Base-by-base conservation (phyloP, 2,113 vertebrate genomes). In the Rhodinocichla rosea region DNA sequence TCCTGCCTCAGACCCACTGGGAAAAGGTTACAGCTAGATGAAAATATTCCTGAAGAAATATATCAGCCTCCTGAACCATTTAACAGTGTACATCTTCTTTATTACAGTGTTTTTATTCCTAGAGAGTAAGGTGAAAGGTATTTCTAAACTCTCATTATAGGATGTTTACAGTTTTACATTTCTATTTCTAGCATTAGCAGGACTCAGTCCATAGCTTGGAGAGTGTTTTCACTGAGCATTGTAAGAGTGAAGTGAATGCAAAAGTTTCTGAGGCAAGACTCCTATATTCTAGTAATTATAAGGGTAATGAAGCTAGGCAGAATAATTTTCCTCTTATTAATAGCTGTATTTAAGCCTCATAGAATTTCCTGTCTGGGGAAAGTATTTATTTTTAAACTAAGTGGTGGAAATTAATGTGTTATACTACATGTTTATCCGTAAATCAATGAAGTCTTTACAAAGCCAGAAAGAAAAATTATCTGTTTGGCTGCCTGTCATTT, bases 271-370 rank as follows among this genome's bases (percentile, higher is more conserved):
- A 95, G 39, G 44, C 40, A 67, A 84, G 28, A 82, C 62, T 91
- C 44, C 30, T 47, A 81, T 8, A 0, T 79, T 84, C 69, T 56
- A 57, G 52, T 62, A 81, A 87, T 89, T 82, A 71, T n/a, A 32
- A 89, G 24, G 33, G 60, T 79, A 95, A 95, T 84, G 77, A 94
- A 92, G 69, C 57, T 60, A 75, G 44, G 40, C 83, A 89, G 68
- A 89, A 84, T 84, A 76, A 84, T 78, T 92, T 92, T 74, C 39
- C 56, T 83, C 63, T 67, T 89, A 92, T 94, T 89, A 83, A 70
- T 86, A 86, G 44, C 47, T 87, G 6, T 71, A 19, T 83, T 93
- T 92, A 89, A 90, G 42, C 56, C n/a, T 93, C 60, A 35, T 49
- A 49, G 73, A 84, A 83, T 40, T 82, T 56, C 44, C 80, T 84